phyloP scores from a whole-genome alignment of 2,113 vertebrate species.

The Oryzias javanicus region DNA sequence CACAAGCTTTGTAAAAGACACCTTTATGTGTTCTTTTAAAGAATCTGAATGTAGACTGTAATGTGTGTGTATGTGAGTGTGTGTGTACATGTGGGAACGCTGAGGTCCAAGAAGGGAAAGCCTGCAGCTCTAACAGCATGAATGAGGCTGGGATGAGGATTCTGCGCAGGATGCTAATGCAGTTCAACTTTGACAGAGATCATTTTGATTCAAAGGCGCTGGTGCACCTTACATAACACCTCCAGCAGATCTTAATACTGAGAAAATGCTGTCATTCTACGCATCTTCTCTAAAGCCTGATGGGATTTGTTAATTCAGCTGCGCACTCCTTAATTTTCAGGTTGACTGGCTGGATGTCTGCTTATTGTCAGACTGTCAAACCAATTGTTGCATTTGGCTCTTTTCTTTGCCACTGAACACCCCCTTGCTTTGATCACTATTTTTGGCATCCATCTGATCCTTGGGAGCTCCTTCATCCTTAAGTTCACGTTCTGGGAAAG shows the following conservation, averaged over 20 bases:
- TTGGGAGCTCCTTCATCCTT: slow-evolving; percentile 23
- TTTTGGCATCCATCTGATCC: slow-evolving; percentile 12
- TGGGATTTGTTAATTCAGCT: slow-evolving; percentile 6
- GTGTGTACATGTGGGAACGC: slow-evolving; percentile 19
- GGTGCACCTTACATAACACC: slow-evolving; percentile 66
- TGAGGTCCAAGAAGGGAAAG: slow-evolving; percentile 16
- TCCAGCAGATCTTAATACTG: slow-evolving; percentile 59
- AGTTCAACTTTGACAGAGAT: slow-evolving; percentile 51
- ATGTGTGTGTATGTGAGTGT: slow-evolving; percentile 12
- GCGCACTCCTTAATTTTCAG: slow-evolving; percentile 15
- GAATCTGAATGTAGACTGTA: slow-evolving; percentile 2
- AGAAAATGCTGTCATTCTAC: slow-evolving; percentile 34
- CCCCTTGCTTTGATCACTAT: slow-evolving; percentile 7
- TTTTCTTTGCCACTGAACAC: slow-evolving; percentile 23
- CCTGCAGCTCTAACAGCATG: slow-evolving; percentile 30
- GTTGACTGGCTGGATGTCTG: slow-evolving; percentile 11
- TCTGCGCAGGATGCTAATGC: slow-evolving; percentile 39
- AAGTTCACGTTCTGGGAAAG: slow-evolving; percentile 10
- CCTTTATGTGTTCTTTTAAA: slow-evolving; percentile 5
- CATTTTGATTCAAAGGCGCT: slow-evolving; percentile 53
- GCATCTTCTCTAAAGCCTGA: slow-evolving; percentile 27
- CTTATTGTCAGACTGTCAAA: background rate
- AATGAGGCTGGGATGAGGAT: slow-evolving; percentile 24
- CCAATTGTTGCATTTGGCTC: background rate
- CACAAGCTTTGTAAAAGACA: slow-evolving; percentile 5